Evolutionary conservation across 2,888 invertebrate genomes (phyloP).

Genomic region (Lysandra coridon): DNA sequence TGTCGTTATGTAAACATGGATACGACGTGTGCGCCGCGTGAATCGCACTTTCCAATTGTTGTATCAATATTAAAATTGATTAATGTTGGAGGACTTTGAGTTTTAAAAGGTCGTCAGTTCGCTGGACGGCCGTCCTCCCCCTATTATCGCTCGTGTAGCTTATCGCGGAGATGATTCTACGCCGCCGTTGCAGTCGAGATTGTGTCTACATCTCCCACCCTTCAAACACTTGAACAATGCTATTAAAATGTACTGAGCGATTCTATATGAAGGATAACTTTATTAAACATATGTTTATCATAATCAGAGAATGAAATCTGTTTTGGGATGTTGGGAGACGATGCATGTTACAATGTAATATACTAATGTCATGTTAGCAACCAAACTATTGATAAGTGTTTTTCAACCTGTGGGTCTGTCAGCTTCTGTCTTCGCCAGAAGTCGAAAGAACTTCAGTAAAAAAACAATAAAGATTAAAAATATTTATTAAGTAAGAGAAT

Average conservation of each 20-base stretch:
- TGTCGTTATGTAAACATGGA: constrained; percentile 12
- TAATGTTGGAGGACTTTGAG: constrained; percentile 20
- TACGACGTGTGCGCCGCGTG: not conserved
- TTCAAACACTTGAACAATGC: not conserved
- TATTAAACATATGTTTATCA: too few species aligned
- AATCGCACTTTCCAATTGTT: constrained; percentile 23
- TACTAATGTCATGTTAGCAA: too few species aligned
- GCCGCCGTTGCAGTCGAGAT: not conserved
- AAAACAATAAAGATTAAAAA: too few species aligned
- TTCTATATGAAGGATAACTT: not conserved
- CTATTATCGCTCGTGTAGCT: constrained; percentile 16
- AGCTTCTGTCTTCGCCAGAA: too few species aligned
- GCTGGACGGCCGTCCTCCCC: not conserved
- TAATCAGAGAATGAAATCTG: not conserved
- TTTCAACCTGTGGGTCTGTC: too few species aligned
- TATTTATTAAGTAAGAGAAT: too few species aligned
- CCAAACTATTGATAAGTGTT: too few species aligned
- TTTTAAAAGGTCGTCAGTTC: constrained; percentile 15
- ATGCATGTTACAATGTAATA: not conserved
- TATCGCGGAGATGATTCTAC: constrained; percentile 4
- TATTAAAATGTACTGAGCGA: not conserved
- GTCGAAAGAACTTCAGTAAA: too few species aligned
- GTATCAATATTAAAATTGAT: constrained; percentile 23
- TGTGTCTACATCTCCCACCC: not conserved
- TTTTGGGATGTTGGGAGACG: not conserved